Evolutionary conservation across 2,113 vertebrate genomes (phyloP).

Genomic region (Corythaixoides concolor): DNA sequence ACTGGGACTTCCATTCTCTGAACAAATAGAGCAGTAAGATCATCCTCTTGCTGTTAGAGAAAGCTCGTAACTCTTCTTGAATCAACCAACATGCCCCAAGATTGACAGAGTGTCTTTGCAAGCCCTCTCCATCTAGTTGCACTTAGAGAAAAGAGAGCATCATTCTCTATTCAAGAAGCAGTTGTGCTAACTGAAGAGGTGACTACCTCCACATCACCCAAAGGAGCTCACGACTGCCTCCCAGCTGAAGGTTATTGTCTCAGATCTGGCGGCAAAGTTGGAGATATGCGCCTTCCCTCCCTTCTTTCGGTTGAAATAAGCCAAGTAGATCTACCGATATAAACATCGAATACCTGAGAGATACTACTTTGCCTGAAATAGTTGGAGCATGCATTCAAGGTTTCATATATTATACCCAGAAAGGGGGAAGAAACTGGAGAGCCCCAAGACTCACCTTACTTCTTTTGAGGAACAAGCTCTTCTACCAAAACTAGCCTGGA

Average conservation of each 20-base stretch:
- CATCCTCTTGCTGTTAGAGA: neutral
- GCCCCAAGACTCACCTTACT: neutral
- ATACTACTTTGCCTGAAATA: neutral
- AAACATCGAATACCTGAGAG: neutral
- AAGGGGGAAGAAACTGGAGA: neutral
- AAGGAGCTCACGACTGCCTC: neutral
- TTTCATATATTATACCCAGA: neutral
- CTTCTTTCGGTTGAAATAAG: neutral
- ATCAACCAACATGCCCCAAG: neutral
- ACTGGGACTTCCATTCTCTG: neutral
- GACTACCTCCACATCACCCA: neutral
- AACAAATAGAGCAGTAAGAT: neutral
- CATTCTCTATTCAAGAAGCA: neutral
- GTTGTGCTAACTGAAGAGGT: neutral
- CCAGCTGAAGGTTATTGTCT: neutral
- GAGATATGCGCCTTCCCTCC: neutral
- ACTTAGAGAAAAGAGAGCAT: accelerated
- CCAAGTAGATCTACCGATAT: neutral
- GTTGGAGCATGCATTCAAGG: neutral
- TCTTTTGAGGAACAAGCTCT: conserved; percentile 56
- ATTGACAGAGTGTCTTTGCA: neutral
- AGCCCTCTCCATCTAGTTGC: neutral
- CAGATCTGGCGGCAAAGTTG: neutral
- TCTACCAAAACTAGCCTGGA: conserved; percentile 37
- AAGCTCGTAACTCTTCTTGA: neutral